Evolutionary conservation across 2,113 vertebrate species (phyloP).

Genomic region (Danionella cerebrum): DNA sequence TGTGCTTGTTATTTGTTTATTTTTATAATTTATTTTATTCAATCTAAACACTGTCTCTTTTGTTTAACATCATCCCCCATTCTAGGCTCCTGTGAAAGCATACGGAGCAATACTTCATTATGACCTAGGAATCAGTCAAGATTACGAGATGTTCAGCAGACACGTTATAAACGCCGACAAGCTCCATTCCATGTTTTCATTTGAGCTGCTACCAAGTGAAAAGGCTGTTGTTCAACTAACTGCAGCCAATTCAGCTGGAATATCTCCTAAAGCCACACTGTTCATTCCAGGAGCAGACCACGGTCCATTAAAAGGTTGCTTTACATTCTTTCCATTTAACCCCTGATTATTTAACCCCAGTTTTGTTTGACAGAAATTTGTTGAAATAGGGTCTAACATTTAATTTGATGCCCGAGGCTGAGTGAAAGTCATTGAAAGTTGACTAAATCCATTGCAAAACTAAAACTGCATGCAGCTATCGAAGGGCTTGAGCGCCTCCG

Average conservation of each 20-base stretch:
- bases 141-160: background rate
- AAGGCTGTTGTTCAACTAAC: constrained; percentile 47
- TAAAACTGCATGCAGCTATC: too few relatives aligned
- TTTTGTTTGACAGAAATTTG: too few relatives aligned
- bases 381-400: too few relatives aligned
- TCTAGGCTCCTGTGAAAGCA: constrained; percentile 48
- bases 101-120: constrained; percentile 73
- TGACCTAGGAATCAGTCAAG: constrained; percentile 54
- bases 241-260: constrained; percentile 68
- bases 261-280: constrained; percentile 61
- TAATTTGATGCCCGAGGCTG: too few relatives aligned
- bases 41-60: too few relatives aligned
- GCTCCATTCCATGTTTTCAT: background rate
- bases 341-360: too few relatives aligned
- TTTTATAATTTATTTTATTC: too few relatives aligned
- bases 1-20: background rate
- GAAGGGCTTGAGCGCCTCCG: too few relatives aligned
- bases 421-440: too few relatives aligned
- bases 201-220: background rate
- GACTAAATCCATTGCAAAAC: too few relatives aligned
- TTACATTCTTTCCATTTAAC: background rate
- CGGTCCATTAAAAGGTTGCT: constrained; percentile 39
- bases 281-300: constrained; percentile 47
- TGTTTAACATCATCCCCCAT: background rate
- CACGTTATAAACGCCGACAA: constrained; percentile 29